These are phyloP conservation scores for Cuculus canorus DNA, from an alignment of 2,797 vertebrate species.

Conservation along the genomic window DNA sequence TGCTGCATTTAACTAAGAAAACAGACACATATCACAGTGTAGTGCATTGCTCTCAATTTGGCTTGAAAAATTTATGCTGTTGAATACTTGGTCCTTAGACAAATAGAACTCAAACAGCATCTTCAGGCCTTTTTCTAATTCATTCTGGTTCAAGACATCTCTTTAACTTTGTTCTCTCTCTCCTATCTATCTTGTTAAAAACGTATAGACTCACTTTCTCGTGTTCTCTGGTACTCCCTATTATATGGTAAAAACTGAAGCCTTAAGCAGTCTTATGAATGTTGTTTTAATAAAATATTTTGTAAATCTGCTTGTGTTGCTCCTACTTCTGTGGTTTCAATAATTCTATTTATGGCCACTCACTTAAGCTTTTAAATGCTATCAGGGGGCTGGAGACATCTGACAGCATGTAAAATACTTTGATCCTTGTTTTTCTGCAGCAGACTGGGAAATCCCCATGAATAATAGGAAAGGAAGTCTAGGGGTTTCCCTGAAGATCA, in stretches of 20 bases:
- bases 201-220: not conserved
- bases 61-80: not conserved
- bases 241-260: not conserved
- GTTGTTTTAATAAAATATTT: not conserved
- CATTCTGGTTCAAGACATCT: not conserved
- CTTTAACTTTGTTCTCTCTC: not conserved
- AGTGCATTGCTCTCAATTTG: not conserved
- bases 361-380: slow-evolving; percentile 1
- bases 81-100: not conserved
- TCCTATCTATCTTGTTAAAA: not conserved
- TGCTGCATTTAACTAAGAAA: not conserved
- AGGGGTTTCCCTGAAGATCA: slow-evolving; percentile 65
- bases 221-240: not conserved
- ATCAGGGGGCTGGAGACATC: slow-evolving; percentile 15
- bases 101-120: not conserved
- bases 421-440: slow-evolving; percentile 48
- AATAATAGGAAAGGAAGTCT: slow-evolving; percentile 55
- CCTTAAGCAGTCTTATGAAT: not conserved
- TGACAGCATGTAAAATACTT: not conserved
- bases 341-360: not conserved
- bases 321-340: not conserved
- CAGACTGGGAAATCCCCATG: slow-evolving; percentile 53
- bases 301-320: not conserved
- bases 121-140: not conserved
- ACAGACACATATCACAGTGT: not conserved